A percentile compares a stretch with the other conserved stretches of the same genome.
phyloP scores from a whole-genome alignment of 2,113 vertebrate genomes.

The Asarcornis scutulata region DNA sequence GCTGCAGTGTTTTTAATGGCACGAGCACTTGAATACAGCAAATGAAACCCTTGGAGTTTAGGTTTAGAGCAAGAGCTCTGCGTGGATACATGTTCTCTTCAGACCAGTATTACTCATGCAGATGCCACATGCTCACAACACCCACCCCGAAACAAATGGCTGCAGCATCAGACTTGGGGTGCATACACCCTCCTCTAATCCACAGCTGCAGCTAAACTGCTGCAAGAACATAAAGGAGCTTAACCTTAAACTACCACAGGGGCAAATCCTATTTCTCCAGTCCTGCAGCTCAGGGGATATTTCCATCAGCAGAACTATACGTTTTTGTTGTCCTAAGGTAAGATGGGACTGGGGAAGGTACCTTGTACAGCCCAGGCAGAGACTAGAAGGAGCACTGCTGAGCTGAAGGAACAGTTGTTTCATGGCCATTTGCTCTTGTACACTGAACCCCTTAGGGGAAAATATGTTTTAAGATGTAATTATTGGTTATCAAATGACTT shows the following conservation, averaged over 20 bases:
- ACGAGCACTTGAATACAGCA: not conserved
- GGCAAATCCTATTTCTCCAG: not conserved
- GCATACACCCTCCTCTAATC: not conserved
- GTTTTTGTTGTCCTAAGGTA: not conserved
- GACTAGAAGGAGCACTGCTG: accelerated
- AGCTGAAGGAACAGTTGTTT: not conserved
- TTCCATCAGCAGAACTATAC: not conserved
- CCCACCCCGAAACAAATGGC: not conserved
- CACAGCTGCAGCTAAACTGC: not conserved
- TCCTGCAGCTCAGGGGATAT: not conserved
- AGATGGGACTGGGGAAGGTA: not conserved
- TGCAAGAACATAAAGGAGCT: not conserved
- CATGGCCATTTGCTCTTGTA: accelerated
- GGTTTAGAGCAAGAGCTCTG: not conserved
- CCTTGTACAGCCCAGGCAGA: not conserved
- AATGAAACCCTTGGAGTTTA: not conserved
- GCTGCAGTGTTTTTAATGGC: not conserved
- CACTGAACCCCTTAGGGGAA: not conserved
- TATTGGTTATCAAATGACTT: not conserved
- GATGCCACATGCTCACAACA: not conserved
- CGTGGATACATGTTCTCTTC: not conserved
- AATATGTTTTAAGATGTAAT: not conserved
- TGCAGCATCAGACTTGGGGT: not conserved
- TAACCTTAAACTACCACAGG: not conserved
- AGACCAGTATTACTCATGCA: not conserved